These are phyloP conservation scores for Pogonomyrmex barbatus DNA, from an alignment of 1,140 invertebrate genomes.

Conservation along the genomic window DNA sequence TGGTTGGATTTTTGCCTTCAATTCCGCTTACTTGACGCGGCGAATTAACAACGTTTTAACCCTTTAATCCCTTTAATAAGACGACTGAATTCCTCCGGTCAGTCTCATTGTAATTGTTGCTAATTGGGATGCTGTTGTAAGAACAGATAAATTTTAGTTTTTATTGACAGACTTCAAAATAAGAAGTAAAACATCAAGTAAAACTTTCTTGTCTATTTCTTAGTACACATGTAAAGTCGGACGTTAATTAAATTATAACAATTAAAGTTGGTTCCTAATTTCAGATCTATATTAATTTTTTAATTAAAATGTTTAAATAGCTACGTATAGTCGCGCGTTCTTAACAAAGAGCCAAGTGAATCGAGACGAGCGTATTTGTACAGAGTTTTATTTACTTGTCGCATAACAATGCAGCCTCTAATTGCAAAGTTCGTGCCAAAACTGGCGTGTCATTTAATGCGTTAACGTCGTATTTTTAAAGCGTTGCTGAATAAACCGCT, in stretches of 20 bases:
- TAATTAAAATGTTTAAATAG: not conserved
- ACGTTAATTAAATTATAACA: not conserved
- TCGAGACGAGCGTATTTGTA: not conserved
- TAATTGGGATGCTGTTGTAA: not conserved
- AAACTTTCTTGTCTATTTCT: not conserved
- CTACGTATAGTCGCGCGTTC: not conserved
- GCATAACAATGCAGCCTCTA: not conserved
- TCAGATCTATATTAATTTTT: not conserved
- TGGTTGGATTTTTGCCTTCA: constrained; percentile 66
- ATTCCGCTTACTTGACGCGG: constrained; percentile 15
- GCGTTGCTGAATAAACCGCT: not conserved
- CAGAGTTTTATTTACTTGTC: not conserved
- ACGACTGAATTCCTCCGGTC: constrained; percentile 39
- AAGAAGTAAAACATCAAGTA: not conserved
- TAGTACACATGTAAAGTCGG: not conserved
- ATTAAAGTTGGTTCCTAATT: not conserved
- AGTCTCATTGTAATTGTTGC: not conserved
- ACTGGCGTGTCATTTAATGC: not conserved
- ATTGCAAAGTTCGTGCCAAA: not conserved
- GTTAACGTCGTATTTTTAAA: constrained; percentile 34
- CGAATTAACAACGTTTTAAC: constrained; percentile 64
- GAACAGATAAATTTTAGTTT: not conserved
- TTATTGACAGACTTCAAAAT: not conserved
- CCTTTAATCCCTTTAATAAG: constrained; percentile 58
- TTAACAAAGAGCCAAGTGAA: not conserved